Base-by-base conservation (phyloP, 2,888 invertebrate species). In the Morpho helenor region DNA sequence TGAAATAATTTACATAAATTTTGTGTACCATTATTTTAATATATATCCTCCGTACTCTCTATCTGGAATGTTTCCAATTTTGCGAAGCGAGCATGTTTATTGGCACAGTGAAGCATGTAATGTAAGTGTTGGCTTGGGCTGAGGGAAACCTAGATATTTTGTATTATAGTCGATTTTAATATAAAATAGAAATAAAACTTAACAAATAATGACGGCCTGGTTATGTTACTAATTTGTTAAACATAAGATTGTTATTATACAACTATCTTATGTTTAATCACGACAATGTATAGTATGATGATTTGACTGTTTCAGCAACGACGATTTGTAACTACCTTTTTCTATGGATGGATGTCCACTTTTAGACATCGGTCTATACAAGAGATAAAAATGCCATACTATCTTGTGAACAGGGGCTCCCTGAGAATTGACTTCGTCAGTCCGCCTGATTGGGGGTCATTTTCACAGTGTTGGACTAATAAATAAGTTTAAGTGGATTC, bases 21-120 rank as follows among this genome's bases (percentile, higher is more conserved):
- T 57, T 57, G 40, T 42, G 48, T n/a, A 52, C 49, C 16, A 31
- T 48, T 49, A 57, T 43, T 49, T 49, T 48, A 57, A 48, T 52
- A 52, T 48, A 54, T 54, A 47, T 48, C 48, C 55, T 55, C 55
- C 49, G 55, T 55, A 44, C 55, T 61, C 61, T 66, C 66, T 65
- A 63, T 66, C 65, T 68, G 67, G 66, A 68, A 62, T 59, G 63
- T 60, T 64, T 68, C 68, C 68, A 68, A 68, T 61, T 65, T 61
- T 59, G 56, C 58, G 61, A 65, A 65, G 57, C 60, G 61, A 59
- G 64, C 61, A 65, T 66, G 64, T 68, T 66, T 68, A 66, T 64
- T 63, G 66, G 68, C 55, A 62, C 60, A 63, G 64, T 64, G 60
- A 65, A 62, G 64, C 64, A 59, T 61, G 61, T 62, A 66, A 66